Evolutionary conservation across 2,888 invertebrate species (phyloP), one percentile per base, ranked within the genome.

Genomic region (Oasisia sp.): DNA sequence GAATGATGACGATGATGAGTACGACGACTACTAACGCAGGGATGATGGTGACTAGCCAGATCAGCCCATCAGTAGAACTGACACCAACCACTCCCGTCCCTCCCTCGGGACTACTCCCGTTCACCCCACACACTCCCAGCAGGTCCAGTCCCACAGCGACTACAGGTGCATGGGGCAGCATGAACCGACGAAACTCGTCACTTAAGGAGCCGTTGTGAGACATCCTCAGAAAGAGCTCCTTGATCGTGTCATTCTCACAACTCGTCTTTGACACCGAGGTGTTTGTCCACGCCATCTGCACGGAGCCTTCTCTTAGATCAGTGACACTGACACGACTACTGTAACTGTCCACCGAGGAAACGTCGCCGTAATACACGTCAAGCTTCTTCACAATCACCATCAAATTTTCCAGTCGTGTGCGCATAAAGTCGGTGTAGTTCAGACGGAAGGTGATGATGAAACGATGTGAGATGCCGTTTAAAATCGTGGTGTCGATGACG

Each of bases 221-320:
- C 74, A 74, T 74, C 7, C 74, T 74, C n/a, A 27, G 19, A 74
- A 19, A 56, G 14, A 74, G 58, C 74, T 93, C 92, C n/a, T 93
- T 91, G 27, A 94, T 92, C 3, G 93, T 93, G 32, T 93, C 92
- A 50, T 93, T 93, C 90, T 93, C 89, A 91, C 94, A 94, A 27
- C 92, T 58, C 44, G 91, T 92, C 89, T n/a, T 92, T n/a, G 93
- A 93, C 14, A 94, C 91, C 0, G 94, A 93, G 56, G 93, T 94
- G 93, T 94, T 94, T 27, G 93, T 94, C 94, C 94, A 94, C 0
- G 93, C 89, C 14, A 94, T 50, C 32, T 93, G 92, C 90, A 94
- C 92, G 2, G 94, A 94, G 0, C 94, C 94, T 32, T 91, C 91
- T 7, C 89, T 89, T 0, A 94, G 93, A 32, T 93, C 92, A 44